Percentiles rank a stretch among this genome's conserved stretches.
These are phyloP conservation scores for Lanius ludovicianus DNA, from an alignment of 2,113 vertebrate species.

Conservation along the genomic window DNA sequence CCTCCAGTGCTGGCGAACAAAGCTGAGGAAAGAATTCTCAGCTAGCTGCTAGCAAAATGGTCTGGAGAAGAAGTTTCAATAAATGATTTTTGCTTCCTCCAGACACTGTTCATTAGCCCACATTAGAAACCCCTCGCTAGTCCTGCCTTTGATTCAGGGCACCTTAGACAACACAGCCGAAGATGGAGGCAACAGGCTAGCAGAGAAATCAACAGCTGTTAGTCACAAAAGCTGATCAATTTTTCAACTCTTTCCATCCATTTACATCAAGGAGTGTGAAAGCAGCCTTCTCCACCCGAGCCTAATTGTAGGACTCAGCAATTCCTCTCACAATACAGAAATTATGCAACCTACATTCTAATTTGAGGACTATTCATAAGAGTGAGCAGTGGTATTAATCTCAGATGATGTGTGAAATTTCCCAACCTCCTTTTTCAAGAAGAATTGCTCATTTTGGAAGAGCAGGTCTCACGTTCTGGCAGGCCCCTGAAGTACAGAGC, in stretches of 20 bases:
- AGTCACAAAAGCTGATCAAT: background rate
- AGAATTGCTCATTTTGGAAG: background rate
- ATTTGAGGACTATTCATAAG: background rate
- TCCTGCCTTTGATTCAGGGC: background rate
- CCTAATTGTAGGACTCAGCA: background rate
- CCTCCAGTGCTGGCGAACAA: background rate
- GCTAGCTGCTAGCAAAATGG: background rate
- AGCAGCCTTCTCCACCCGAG: background rate
- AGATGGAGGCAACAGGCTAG: background rate
- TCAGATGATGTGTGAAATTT: background rate
- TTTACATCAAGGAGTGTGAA: background rate
- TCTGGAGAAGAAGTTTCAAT: background rate
- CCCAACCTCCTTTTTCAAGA: background rate
- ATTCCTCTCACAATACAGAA: background rate
- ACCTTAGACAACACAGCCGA: background rate
- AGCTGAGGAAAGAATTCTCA: background rate
- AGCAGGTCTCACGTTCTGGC: background rate
- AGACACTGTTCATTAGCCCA: background rate
- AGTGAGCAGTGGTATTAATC: background rate
- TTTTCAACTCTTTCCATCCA: background rate
- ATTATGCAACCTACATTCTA: background rate
- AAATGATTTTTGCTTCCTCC: background rate
- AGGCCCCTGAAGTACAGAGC: background rate
- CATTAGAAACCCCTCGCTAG: background rate
- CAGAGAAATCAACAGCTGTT: background rate